Evolutionary conservation across 2,888 invertebrate species (phyloP).

Genomic region (Dioctria linearis): DNA sequence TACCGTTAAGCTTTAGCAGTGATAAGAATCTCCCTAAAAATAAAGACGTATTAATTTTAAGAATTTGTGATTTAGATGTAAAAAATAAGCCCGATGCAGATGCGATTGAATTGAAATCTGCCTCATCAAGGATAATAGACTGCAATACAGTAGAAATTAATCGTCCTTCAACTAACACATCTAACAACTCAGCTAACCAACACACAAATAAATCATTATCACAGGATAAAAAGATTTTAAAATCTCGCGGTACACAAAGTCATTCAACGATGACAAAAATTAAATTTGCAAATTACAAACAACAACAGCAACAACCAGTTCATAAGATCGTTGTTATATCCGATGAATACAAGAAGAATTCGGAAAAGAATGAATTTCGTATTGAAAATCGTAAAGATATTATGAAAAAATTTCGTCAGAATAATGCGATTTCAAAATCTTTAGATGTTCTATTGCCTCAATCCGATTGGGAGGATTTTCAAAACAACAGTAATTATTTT

Average conservation of each 20-base stretch:
- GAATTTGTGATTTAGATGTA: slow-evolving; percentile 60
- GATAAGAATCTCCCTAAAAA: slow-evolving; percentile 54
- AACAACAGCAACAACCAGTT: background rate
- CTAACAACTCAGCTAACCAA: background rate
- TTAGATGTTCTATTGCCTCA: slow-evolving; percentile 54
- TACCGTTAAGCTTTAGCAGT: slow-evolving; percentile 54
- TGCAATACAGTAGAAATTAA: slow-evolving; percentile 18
- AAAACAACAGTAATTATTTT: background rate
- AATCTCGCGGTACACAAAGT: slow-evolving; percentile 32
- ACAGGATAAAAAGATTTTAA: slow-evolving; percentile 9
- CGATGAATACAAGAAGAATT: slow-evolving; percentile 58
- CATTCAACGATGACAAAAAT: background rate
- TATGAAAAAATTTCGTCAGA: slow-evolving; percentile 54
- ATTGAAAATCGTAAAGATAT: slow-evolving; percentile 51
- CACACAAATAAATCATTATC: background rate
- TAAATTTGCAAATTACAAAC: slow-evolving; percentile 16
- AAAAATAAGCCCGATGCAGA: slow-evolving; percentile 54
- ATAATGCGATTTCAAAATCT: slow-evolving; percentile 56
- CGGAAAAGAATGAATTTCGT: slow-evolving; percentile 52
- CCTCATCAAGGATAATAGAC: slow-evolving; percentile 8
- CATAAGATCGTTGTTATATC: slow-evolving; percentile 57
- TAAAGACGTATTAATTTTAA: slow-evolving; percentile 59
- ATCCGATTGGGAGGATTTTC: slow-evolving; percentile 30
- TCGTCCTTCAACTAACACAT: slow-evolving; percentile 19
- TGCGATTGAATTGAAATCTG: slow-evolving; percentile 50